These are phyloP conservation scores for Uromys caudimaculatus DNA, from an alignment of 2,797 vertebrate species.

Conservation along the genomic window DNA sequence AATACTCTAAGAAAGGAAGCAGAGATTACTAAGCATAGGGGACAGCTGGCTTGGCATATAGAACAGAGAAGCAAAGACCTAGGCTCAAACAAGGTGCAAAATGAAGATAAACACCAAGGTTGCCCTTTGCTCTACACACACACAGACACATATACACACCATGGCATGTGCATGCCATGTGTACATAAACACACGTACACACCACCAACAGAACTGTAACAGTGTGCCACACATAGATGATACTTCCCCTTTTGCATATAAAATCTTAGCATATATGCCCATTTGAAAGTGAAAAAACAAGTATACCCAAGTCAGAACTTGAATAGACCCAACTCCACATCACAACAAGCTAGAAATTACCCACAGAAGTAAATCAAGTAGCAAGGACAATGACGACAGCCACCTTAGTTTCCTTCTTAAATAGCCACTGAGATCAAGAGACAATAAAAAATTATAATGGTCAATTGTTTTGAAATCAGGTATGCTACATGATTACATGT, in stretches of 20 bases:
- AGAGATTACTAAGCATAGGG: not conserved
- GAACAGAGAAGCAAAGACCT: not conserved
- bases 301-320: not conserved
- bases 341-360: not conserved
- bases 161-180: not conserved
- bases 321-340: not conserved
- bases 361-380: not conserved
- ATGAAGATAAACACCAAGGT: not conserved
- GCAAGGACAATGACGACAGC: not conserved
- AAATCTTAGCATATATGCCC: not conserved
- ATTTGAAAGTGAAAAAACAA: constrained; percentile 6
- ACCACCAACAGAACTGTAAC: not conserved
- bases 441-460: constrained; percentile 31
- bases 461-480: not conserved
- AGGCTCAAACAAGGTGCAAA: not conserved
- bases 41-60: not conserved
- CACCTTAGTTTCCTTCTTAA: constrained; percentile 14
- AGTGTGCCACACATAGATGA: not conserved
- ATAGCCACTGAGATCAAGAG: not conserved
- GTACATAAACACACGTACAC: not conserved
- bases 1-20: not conserved
- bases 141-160: not conserved
- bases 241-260: not conserved
- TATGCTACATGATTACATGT: not conserved
- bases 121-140: not conserved